Conservation (phyloP, 2,113 vertebrate genomes). For the Nymphicus hollandicus region DNA sequence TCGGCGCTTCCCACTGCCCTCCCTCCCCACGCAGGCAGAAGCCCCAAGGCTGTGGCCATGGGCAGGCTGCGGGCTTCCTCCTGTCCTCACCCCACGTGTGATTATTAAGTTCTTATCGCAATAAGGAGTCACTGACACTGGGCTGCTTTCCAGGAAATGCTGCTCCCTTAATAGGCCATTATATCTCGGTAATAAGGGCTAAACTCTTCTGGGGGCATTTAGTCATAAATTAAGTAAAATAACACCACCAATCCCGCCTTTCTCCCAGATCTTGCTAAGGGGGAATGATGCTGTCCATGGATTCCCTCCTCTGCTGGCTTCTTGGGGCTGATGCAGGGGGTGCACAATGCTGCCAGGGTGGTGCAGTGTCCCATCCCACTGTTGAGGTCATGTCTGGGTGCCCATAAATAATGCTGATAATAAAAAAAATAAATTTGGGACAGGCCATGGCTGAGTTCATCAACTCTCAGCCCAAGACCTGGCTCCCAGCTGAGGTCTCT, state of each 20-base stretch:
- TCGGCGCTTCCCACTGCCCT: neutral
- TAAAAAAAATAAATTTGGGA: neutral
- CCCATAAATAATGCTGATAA: neutral
- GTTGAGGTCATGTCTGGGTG: neutral
- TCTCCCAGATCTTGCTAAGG: neutral
- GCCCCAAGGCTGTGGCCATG: neutral
- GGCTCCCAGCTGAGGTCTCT: neutral
- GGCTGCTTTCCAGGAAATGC: conserved; percentile 62
- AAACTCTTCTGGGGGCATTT: conserved; percentile 65
- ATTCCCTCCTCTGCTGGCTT: neutral
- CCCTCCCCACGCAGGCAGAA: neutral
- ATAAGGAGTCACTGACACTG: conserved; percentile 59
- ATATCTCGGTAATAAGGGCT: conserved; percentile 49
- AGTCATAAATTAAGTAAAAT: conserved; percentile 66
- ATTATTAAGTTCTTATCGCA: conserved; percentile 65
- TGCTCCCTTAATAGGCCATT: conserved; percentile 68
- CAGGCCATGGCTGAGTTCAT: neutral
- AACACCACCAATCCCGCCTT: neutral
- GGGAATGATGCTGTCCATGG: neutral
- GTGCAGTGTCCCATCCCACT: neutral
- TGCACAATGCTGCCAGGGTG: neutral
- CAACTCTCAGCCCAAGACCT: neutral
- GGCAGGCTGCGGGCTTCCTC: neutral
- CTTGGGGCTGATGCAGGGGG: neutral
- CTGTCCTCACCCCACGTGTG: conserved; percentile 50